These are phyloP conservation scores for Cathartes aura DNA, from an alignment of 2,113 vertebrate genomes.

Conservation along the genomic window DNA sequence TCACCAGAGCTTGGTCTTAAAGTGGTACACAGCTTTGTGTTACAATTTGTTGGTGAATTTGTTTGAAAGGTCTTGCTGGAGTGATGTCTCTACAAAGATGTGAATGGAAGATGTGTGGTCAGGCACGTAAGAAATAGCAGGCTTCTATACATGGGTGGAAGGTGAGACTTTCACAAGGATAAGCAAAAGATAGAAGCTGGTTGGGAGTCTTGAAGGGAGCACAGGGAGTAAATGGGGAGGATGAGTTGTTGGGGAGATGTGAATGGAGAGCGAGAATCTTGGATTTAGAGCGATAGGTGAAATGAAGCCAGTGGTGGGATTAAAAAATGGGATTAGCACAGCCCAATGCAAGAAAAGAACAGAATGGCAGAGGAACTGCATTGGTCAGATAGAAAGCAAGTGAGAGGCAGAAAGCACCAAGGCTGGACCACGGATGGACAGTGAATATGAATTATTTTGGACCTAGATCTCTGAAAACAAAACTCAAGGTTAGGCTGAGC, in stretches of 20 bases:
- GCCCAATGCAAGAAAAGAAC: background rate
- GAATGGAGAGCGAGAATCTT: background rate
- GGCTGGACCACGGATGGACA: background rate
- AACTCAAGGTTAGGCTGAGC: background rate
- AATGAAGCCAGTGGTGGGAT: background rate
- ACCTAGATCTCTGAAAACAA: background rate
- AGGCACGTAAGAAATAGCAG: background rate
- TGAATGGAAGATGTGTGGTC: background rate
- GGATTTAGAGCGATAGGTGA: background rate
- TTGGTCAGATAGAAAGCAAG: background rate
- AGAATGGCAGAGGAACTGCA: background rate
- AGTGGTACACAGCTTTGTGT: background rate
- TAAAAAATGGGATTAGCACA: background rate
- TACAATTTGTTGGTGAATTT: background rate
- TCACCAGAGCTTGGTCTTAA: background rate
- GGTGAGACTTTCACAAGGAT: background rate
- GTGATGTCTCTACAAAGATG: fast-evolving
- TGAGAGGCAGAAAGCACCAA: background rate
- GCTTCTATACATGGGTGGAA: background rate
- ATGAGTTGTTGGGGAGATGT: background rate
- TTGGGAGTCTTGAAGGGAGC: background rate
- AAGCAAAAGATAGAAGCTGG: background rate
- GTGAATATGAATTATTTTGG: background rate
- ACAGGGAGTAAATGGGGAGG: background rate
- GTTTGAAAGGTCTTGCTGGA: background rate